Evolutionary conservation across 2,797 vertebrate species (phyloP).

Genomic region (Anniella stebbinsi): DNA sequence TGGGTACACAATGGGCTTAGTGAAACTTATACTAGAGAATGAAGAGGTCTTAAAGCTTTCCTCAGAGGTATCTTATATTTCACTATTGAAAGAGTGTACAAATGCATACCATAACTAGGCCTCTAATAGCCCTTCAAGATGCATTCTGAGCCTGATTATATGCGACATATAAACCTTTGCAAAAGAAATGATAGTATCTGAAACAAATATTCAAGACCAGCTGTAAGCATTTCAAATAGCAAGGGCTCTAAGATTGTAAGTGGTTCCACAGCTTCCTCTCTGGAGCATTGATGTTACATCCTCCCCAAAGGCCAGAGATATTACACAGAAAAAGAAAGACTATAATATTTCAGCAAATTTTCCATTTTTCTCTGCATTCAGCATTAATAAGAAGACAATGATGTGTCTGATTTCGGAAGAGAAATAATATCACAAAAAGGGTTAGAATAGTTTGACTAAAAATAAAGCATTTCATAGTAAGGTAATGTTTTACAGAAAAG

Average conservation of each 20-base stretch:
- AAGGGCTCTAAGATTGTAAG: conserved; percentile 45
- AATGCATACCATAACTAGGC: conserved; percentile 55
- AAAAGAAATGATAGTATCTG: conserved; percentile 47
- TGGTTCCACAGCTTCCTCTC: conserved; percentile 64
- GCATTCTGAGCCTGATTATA: conserved; percentile 54
- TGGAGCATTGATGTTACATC: conserved; percentile 38
- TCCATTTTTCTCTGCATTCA: not conserved
- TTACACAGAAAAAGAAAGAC: conserved; percentile 9
- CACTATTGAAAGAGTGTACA: conserved; percentile 48
- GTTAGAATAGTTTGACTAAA: not conserved
- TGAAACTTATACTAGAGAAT: conserved; percentile 56
- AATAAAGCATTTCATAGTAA: not conserved
- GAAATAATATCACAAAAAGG: not conserved
- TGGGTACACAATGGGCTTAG: conserved; percentile 53
- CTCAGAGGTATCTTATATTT: conserved; percentile 65
- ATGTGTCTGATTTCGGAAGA: conserved; percentile 21
- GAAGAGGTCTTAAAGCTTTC: conserved; percentile 56
- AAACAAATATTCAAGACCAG: conserved; percentile 56
- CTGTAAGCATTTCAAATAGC: conserved; percentile 55
- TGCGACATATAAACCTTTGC: conserved; percentile 32
- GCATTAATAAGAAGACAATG: conserved; percentile 19
- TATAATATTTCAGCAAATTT: conserved; percentile 25
- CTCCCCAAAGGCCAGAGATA: conserved; percentile 48
- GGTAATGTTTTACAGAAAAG: not conserved
- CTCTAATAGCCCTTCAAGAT: conserved; percentile 40